Conservation (phyloP, 1,140 invertebrate species). For the Psix sp. region DNA sequence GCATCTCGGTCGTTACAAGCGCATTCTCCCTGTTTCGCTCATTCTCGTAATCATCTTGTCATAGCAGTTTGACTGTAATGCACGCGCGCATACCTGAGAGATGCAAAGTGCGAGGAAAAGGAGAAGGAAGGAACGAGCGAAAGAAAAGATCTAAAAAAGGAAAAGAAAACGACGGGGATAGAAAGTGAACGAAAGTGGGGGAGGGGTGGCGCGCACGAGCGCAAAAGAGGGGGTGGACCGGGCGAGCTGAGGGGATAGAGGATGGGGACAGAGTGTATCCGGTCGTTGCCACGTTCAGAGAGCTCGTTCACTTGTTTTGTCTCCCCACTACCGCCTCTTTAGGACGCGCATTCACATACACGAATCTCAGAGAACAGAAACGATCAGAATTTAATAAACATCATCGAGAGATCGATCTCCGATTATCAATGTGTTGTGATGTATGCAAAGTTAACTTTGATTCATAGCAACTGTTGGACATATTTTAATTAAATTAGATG, state of each 20-base stretch:
- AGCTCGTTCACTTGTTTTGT: constrained; percentile 74
- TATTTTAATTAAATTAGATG: too few species aligned
- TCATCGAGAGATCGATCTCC: constrained; percentile 6
- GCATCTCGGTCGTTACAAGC: constrained; percentile 29
- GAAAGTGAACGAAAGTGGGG: constrained; percentile 24
- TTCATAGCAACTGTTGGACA: too few species aligned
- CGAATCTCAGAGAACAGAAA: constrained; percentile 11
- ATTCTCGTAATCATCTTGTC: constrained; percentile 50
- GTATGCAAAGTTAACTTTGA: too few species aligned
- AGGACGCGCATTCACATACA: constrained; percentile 21
- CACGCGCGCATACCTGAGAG: constrained; percentile 58
- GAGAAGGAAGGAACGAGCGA: constrained; percentile 7
- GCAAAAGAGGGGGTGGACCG: constrained; percentile 12
- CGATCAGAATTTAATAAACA: constrained; percentile 23
- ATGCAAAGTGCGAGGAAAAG: constrained; percentile 28
- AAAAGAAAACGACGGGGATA: constrained; percentile 29
- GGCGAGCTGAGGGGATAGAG: constrained; percentile 5
- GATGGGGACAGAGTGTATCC: constrained; percentile 68
- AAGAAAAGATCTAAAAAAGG: constrained; percentile 6
- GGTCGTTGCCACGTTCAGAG: constrained; percentile 72
- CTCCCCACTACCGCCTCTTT: constrained; percentile 44
- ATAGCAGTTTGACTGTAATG: constrained; percentile 43
- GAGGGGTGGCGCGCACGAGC: too few species aligned
- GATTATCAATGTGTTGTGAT: too few species aligned
- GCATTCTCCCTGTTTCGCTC: constrained; percentile 26